Evolutionary conservation across 2,797 vertebrate species (phyloP).

Genomic region (Enteromius mattozi): DNA sequence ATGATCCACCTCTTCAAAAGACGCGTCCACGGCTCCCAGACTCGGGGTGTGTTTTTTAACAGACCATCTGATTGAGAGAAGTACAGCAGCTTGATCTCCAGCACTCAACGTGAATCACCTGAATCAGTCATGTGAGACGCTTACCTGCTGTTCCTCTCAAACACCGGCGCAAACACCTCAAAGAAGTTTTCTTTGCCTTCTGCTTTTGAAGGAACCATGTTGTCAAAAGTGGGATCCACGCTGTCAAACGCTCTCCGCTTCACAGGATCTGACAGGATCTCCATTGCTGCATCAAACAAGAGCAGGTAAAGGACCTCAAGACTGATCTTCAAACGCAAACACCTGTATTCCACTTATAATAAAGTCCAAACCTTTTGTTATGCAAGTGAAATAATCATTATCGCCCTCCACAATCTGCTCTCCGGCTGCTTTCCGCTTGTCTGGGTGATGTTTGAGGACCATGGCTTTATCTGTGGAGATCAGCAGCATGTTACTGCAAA

Average conservation of each 20-base stretch:
- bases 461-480: slow-evolving; percentile 90
- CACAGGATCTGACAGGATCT: slow-evolving; percentile 92
- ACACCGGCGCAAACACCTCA: slow-evolving; percentile 88
- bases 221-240: slow-evolving; percentile 96
- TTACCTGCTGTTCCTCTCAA: slow-evolving; percentile 93
- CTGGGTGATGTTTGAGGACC: slow-evolving; percentile 97
- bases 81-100: background rate
- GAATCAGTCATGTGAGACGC: slow-evolving; percentile 9
- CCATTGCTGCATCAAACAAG: slow-evolving; percentile 82
- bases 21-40: slow-evolving; percentile 85
- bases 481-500: background rate
- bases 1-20: slow-evolving; percentile 95
- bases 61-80: slow-evolving; percentile 83
- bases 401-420: slow-evolving; percentile 96
- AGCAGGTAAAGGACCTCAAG: background rate
- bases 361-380: slow-evolving; percentile 77
- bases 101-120: background rate
- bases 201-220: slow-evolving; percentile 89
- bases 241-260: slow-evolving; percentile 97
- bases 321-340: background rate
- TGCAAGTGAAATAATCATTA: slow-evolving; percentile 92
- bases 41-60: slow-evolving; percentile 90
- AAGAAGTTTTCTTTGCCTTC: slow-evolving; percentile 97
- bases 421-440: slow-evolving; percentile 97
- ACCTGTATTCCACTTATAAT: background rate